These are phyloP conservation scores for Hucho hucho DNA, from an alignment of 2,113 vertebrate genomes.

Conservation along the genomic window DNA sequence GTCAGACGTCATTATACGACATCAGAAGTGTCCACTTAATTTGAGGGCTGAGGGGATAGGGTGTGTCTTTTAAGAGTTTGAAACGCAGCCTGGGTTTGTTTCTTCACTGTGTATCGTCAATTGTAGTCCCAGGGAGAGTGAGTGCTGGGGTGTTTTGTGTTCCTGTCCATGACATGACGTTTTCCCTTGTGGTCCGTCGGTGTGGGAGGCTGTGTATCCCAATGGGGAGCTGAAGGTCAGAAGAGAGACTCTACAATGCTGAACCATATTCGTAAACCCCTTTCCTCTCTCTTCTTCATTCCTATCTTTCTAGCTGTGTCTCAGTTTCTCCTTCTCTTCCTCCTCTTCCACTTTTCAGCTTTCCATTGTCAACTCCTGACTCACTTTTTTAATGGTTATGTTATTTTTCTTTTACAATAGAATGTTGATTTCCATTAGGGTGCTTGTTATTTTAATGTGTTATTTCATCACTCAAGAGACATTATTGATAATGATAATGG, in stretches of 20 bases:
- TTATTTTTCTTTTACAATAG: background rate
- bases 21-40: too few species aligned
- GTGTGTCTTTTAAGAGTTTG: conserved; percentile 21
- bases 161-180: conserved; percentile 60
- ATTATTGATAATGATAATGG: conserved; percentile 14
- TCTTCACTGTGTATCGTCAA: conserved; percentile 64
- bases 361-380: background rate
- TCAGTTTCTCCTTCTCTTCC: background rate
- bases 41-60: conserved; percentile 5
- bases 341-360: background rate
- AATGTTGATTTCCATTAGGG: background rate
- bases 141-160: conserved; percentile 61
- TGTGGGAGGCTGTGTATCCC: conserved; percentile 13
- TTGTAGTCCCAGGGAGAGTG: conserved; percentile 69
- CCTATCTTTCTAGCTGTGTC: background rate
- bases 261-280: conserved; percentile 35
- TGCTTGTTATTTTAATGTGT: conserved; percentile 11
- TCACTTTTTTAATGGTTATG: background rate
- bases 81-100: conserved; percentile 47
- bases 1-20: too few species aligned
- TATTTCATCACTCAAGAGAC: background rate
- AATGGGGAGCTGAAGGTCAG: conserved; percentile 21
- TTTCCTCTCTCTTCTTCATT: conserved; percentile 36
- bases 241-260: conserved; percentile 5
- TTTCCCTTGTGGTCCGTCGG: conserved; percentile 55